phyloP scores from a whole-genome alignment of 2,888 invertebrate genomes.

The Drosophila nigricruria region DNA sequence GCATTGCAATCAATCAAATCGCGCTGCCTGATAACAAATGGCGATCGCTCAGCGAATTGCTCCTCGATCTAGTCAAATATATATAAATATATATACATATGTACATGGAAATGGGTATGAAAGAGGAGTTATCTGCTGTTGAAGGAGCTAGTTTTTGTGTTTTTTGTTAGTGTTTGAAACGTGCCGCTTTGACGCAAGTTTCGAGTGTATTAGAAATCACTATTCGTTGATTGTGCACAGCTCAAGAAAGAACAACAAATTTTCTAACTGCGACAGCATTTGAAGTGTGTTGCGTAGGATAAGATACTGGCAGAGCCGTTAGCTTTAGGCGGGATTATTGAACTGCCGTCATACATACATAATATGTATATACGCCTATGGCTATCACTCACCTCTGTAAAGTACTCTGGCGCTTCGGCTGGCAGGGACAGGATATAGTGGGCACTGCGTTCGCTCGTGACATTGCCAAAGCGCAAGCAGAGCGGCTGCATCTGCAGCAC shows the following conservation, averaged over 20 bases:
- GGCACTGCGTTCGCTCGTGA: conserved; percentile 80
- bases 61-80: conserved; percentile 2
- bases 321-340: conserved; percentile 28
- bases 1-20: conserved; percentile 72
- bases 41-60: conserved; percentile 34
- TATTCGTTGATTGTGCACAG: conserved; percentile 24
- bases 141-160: conserved; percentile 14
- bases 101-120: conserved; percentile 4
- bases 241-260: conserved; percentile 15
- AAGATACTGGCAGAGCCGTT: conserved; percentile 57
- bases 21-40: conserved; percentile 39
- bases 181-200: conserved; percentile 64
- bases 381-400: conserved; percentile 86
- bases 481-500: conserved; percentile 87
- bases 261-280: conserved; percentile 50
- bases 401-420: conserved; percentile 86
- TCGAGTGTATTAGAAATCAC: conserved; percentile 54
- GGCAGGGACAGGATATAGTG: conserved; percentile 87
- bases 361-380: neutral
- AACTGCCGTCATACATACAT: conserved; percentile 10
- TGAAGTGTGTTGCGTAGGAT: conserved; percentile 60
- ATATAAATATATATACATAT: conserved; percentile 3
- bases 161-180: conserved; percentile 19
- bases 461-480: conserved; percentile 86
- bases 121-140: conserved; percentile 11